These are phyloP conservation scores for Todiramphus chloris DNA, from an alignment of 2,113 vertebrate genomes.

Conservation along the genomic window DNA sequence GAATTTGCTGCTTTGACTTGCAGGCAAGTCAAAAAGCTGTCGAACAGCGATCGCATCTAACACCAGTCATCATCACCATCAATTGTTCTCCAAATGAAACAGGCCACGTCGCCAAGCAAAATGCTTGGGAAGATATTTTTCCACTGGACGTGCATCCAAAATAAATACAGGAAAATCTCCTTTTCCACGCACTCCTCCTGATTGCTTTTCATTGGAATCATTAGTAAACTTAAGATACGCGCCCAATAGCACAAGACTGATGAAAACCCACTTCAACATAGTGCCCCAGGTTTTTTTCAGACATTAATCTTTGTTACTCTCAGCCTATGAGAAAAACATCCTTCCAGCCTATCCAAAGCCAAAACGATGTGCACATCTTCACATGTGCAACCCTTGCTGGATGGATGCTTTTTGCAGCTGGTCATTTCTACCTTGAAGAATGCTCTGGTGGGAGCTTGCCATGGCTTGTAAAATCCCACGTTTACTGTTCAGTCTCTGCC, in stretches of 20 bases:
- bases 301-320: constrained; percentile 45
- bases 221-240: not conserved
- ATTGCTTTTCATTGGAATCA: constrained; percentile 47
- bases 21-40: constrained; percentile 34
- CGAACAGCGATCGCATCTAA: constrained; percentile 27
- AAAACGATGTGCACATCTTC: not conserved
- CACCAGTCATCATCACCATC: constrained; percentile 79
- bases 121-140: constrained; percentile 80
- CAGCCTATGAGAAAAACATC: constrained; percentile 31
- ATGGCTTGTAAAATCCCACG: not conserved
- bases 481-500: not conserved
- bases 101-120: constrained; percentile 69
- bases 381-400: not conserved
- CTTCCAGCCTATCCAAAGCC: not conserved
- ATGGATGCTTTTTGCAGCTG: constrained; percentile 40
- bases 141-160: constrained; percentile 79
- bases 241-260: not conserved
- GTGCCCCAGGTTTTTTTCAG: constrained; percentile 46
- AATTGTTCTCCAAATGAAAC: constrained; percentile 82
- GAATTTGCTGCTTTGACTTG: constrained; percentile 13
- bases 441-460: not conserved
- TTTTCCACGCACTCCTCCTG: constrained; percentile 66
- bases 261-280: constrained; percentile 72
- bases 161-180: constrained; percentile 77
- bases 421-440: not conserved